phyloP scores from a whole-genome alignment of 2,797 vertebrate genomes.

The Rhyacichthys aspro region DNA sequence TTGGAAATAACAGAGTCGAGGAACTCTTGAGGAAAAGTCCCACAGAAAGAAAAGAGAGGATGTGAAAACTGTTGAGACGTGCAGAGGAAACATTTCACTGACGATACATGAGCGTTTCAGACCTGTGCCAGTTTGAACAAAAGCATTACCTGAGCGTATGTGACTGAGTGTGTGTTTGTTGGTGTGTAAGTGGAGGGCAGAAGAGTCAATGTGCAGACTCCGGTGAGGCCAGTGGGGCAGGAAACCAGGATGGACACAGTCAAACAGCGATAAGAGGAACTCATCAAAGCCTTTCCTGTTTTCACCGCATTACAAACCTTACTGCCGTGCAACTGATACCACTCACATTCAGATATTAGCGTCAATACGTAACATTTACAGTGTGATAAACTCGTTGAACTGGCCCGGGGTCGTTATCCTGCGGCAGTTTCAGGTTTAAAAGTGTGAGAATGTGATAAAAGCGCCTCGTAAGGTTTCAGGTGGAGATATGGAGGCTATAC shows the following conservation, averaged over 20 bases:
- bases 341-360: constrained; percentile 12
- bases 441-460: constrained; percentile 6
- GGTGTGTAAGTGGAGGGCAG: constrained; percentile 70
- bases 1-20: constrained; percentile 19
- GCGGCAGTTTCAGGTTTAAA: neutral
- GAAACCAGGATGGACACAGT: constrained; percentile 75
- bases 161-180: constrained; percentile 37
- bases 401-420: constrained; percentile 4
- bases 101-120: constrained; percentile 26
- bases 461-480: neutral
- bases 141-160: constrained; percentile 10
- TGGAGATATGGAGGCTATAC: neutral
- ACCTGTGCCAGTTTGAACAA: constrained; percentile 1
- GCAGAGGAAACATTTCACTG: constrained; percentile 59
- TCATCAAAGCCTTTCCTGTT: constrained; percentile 83
- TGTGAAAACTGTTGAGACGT: constrained; percentile 29
- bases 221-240: constrained; percentile 63
- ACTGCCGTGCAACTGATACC: constrained; percentile 17
- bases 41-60: constrained; percentile 60
- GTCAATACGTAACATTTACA: constrained; percentile 29
- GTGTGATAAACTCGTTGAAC: constrained; percentile 3
- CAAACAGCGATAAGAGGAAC: constrained; percentile 80
- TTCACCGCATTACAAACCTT: constrained; percentile 60
- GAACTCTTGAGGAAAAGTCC: constrained; percentile 55
- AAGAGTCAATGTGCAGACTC: constrained; percentile 81